Percentiles rank a stretch among this genome's conserved stretches.
These are phyloP conservation scores for Bufo gargarizans DNA, from an alignment of 2,113 vertebrate species.

Conservation along the genomic window DNA sequence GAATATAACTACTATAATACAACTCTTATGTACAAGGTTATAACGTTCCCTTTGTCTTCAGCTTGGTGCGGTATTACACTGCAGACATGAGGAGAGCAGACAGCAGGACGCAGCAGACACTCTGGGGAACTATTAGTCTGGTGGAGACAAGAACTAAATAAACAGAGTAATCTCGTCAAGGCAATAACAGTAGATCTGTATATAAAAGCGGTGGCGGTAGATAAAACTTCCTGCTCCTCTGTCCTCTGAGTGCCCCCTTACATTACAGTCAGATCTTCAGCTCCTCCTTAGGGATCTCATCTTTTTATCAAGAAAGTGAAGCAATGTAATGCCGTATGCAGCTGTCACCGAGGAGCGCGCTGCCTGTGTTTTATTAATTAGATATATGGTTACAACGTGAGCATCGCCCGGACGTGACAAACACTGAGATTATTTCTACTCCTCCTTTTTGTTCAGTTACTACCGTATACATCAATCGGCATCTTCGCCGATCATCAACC, in stretches of 20 bases:
- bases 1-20: neutral
- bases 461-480: neutral
- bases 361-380: neutral
- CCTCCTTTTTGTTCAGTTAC: neutral
- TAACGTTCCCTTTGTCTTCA: neutral
- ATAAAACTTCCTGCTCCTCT: neutral
- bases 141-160: conserved; percentile 17
- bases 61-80: neutral
- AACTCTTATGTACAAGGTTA: no score
- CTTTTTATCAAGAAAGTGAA: neutral
- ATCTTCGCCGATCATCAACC: no score
- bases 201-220: neutral
- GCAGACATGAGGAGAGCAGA: neutral
- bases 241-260: conserved; percentile 28
- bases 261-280: neutral
- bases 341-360: neutral
- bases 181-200: conserved; percentile 1
- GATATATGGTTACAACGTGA: neutral
- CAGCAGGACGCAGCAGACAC: neutral
- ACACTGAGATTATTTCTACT: neutral
- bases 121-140: conserved; percentile 21
- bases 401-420: neutral
- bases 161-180: neutral
- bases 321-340: neutral
- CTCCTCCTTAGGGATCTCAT: neutral